A percentile compares a stretch with the other conserved stretches of the same genome.
Conservation (phyloP, 1,140 invertebrate genomes). For the Stegodyphus dumicola region DNA sequence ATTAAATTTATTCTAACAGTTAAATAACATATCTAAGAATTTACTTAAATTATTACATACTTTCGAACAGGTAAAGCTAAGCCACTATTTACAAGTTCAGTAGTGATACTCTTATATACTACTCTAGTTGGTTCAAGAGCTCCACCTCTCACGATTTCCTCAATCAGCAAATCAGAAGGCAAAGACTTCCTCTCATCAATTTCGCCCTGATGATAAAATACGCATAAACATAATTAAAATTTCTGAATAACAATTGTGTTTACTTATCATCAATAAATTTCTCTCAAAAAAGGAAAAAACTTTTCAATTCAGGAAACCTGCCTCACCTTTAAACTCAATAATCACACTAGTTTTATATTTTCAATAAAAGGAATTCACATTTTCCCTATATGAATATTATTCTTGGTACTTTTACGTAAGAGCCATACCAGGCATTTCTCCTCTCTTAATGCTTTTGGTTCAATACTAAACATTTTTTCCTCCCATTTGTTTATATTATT, state of each 20-base stretch:
- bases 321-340: too few species aligned
- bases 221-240: constrained; percentile 6
- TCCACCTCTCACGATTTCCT: constrained; percentile 43
- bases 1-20: neutral
- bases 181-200: constrained; percentile 5
- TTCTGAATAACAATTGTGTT: neutral
- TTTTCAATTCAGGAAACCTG: too few species aligned
- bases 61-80: constrained; percentile 14
- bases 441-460: too few species aligned
- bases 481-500: too few species aligned
- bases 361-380: too few species aligned
- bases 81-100: constrained; percentile 23
- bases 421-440: too few species aligned
- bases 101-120: constrained; percentile 24
- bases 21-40: neutral
- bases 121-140: constrained; percentile 50
- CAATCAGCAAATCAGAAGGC: constrained; percentile 34
- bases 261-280: too few species aligned
- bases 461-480: too few species aligned
- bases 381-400: too few species aligned
- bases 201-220: constrained; percentile 10
- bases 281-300: too few species aligned
- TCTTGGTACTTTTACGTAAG: too few species aligned
- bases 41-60: constrained; percentile 6
- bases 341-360: too few species aligned